Percentiles rank a stretch among this genome's conserved stretches.
These are phyloP conservation scores for Pleuronectes platessa DNA, from an alignment of 2,113 vertebrate genomes.

Conservation along the genomic window DNA sequence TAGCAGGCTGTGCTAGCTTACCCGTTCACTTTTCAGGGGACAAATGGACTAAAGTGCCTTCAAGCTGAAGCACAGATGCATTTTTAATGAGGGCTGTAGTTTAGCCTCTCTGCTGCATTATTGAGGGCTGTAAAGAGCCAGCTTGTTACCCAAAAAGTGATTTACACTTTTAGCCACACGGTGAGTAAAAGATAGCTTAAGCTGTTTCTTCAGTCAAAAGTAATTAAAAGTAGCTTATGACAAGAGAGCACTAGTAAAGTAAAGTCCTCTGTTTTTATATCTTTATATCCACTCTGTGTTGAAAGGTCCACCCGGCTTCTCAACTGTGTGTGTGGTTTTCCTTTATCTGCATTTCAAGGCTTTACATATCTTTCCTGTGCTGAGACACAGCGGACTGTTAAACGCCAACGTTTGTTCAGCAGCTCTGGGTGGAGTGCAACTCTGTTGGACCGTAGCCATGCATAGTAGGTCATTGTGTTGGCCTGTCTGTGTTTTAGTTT, in stretches of 20 bases:
- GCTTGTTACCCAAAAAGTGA: conserved; percentile 59
- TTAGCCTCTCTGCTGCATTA: conserved; percentile 64
- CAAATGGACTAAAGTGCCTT: conserved; percentile 14
- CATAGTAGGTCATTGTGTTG: conserved; percentile 53
- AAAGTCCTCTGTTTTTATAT: neutral
- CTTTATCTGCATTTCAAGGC: conserved; percentile 22
- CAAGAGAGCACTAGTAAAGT: neutral
- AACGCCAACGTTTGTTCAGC: conserved; percentile 27
- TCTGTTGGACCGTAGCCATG: conserved; percentile 58
- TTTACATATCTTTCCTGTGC: conserved; percentile 12
- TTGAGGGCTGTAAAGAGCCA: conserved; percentile 61
- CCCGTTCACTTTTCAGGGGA: neutral
- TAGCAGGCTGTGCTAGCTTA: conserved; percentile 27
- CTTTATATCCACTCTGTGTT: neutral
- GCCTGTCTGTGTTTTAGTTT: conserved; percentile 51
- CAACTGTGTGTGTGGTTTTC: conserved; percentile 3
- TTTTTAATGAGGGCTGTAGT: conserved; percentile 65
- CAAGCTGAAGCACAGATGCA: conserved; percentile 44
- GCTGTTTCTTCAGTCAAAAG: neutral
- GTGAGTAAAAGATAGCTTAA: neutral
- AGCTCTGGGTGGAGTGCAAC: conserved; percentile 31
- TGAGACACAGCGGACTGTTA: conserved; percentile 2
- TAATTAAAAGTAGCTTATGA: neutral
- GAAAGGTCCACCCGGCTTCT: neutral
- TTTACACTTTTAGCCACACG: conserved; percentile 47